Evolutionary conservation across 2,888 invertebrate genomes (phyloP).

Genomic region (Cartodere bifasciata): DNA sequence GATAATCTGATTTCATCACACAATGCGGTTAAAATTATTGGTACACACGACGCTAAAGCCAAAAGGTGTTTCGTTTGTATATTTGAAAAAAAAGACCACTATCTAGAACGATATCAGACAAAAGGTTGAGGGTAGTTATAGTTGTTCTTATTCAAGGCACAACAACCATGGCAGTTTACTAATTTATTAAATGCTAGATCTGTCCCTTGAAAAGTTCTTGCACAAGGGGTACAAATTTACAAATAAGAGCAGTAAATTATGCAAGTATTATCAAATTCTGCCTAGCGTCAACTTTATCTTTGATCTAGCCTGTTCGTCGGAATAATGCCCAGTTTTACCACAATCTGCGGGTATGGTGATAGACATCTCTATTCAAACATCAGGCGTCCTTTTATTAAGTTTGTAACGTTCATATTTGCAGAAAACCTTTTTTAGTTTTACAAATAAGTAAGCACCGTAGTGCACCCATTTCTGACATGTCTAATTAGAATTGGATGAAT

Average conservation of each 20-base stretch:
- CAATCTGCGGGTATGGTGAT: conserved; percentile 25
- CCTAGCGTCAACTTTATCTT: conserved; percentile 28
- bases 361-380: conserved; percentile 13
- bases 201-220: conserved; percentile 29
- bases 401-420: no score
- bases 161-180: conserved; percentile 21
- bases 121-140: conserved; percentile 7
- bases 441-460: no score
- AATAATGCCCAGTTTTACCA: no score
- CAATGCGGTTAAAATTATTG: no score
- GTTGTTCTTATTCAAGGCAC: conserved; percentile 12
- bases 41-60: no score
- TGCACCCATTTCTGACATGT: no score
- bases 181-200: conserved; percentile 32
- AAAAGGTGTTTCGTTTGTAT: no score
- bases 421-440: no score
- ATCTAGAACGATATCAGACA: conserved; percentile 11
- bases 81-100: conserved; percentile 10
- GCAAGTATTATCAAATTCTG: conserved; percentile 27
- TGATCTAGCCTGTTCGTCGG: conserved; percentile 22
- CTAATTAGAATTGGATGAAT: background rate
- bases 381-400: no score
- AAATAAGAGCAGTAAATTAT: conserved; percentile 29
- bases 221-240: conserved; percentile 26
- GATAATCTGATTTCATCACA: no score